These are phyloP conservation scores for Champsocephalus esox DNA, from an alignment of 2,797 vertebrate species.

Conservation along the genomic window DNA sequence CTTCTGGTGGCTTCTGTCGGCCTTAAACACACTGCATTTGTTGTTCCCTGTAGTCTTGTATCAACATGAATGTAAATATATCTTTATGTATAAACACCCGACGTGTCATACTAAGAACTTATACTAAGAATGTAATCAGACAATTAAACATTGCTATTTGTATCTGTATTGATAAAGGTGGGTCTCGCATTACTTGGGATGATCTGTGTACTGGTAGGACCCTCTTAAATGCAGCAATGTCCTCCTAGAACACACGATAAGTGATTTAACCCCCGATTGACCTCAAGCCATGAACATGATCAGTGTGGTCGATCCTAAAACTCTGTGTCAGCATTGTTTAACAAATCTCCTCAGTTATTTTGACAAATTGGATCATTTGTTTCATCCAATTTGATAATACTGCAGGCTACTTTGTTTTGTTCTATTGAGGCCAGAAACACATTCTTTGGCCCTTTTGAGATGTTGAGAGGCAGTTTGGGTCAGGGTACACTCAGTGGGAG, in stretches of 20 bases:
- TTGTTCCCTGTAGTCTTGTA: neutral
- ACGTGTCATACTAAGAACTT: too few relatives aligned
- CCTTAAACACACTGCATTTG: neutral
- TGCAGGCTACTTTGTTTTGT: slow-evolving; percentile 10
- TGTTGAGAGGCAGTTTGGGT: slow-evolving; percentile 41
- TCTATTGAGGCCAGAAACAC: slow-evolving; percentile 11
- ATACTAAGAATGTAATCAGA: too few relatives aligned
- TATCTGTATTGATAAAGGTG: too few relatives aligned
- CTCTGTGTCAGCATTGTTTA: slow-evolving; percentile 6
- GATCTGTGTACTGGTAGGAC: too few relatives aligned
- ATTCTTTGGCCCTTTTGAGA: slow-evolving; percentile 21
- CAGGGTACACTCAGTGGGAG: slow-evolving; percentile 41
- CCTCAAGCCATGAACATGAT: neutral
- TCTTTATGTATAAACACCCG: neutral
- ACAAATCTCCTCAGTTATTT: slow-evolving; percentile 32
- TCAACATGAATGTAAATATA: neutral
- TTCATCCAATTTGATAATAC: slow-evolving; percentile 17
- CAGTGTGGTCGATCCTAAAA: neutral
- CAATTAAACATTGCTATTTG: too few relatives aligned
- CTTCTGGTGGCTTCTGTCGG: too few relatives aligned
- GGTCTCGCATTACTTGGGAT: too few relatives aligned
- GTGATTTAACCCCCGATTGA: slow-evolving; percentile 7
- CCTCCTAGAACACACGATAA: too few relatives aligned
- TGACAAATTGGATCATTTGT: slow-evolving; percentile 19
- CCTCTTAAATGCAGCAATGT: too few relatives aligned